Evolutionary conservation across 2,888 invertebrate species (phyloP).

Genomic region (Scrobipalpa atriplicella): DNA sequence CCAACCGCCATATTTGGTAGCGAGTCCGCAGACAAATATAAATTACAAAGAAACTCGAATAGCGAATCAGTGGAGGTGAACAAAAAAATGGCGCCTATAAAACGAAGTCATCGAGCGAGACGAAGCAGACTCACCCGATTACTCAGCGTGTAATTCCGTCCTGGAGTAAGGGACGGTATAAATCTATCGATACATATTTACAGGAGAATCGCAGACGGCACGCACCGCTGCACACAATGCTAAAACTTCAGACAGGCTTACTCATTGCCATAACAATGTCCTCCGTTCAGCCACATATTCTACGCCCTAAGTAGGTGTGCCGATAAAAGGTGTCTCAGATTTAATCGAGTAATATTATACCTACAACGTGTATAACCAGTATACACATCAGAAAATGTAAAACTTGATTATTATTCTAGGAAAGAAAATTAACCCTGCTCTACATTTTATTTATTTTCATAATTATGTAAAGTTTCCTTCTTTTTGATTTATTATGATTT

Average conservation of each 20-base stretch:
- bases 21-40: conserved; percentile 35
- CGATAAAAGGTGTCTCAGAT: neutral
- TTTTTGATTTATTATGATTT: neutral
- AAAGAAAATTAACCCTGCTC: no score
- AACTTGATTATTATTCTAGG: no score
- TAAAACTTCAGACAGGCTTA: conserved; percentile 64
- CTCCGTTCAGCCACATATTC: conserved; percentile 3
- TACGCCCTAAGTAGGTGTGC: neutral
- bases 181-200: conserved; percentile 77
- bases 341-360: neutral
- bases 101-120: conserved; percentile 66
- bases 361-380: no score
- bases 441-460: no score
- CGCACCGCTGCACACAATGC: conserved; percentile 70
- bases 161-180: conserved; percentile 60
- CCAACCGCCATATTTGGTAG: conserved; percentile 18
- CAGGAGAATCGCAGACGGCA: conserved; percentile 65
- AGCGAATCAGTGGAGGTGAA: conserved; percentile 56
- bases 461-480: no score
- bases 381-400: no score
- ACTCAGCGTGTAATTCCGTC: conserved; percentile 76
- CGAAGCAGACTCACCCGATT: conserved; percentile 71
- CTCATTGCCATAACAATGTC: conserved; percentile 54
- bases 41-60: conserved; percentile 41
- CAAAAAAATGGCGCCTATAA: conserved; percentile 61